Evolutionary conservation across 2,113 vertebrate species (phyloP), one percentile per base, ranked within the genome.

Genomic region (Pteruthius melanotis): DNA sequence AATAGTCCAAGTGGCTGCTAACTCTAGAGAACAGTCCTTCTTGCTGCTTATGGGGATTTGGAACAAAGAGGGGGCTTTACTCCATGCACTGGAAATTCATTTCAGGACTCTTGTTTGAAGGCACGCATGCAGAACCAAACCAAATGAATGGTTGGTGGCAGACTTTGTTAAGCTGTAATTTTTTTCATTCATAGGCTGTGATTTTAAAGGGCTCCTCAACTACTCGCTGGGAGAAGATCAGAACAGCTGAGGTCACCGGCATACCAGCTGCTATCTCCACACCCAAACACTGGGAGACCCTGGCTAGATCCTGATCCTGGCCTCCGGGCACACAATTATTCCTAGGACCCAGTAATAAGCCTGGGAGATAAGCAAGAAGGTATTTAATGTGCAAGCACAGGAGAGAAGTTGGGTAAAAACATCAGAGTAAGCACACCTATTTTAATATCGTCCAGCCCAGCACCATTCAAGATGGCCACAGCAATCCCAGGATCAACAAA

Each of bases 401-500:
- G 19, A 82, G 26, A 83, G 27, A 64, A 72, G 13, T 1, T 49
- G 49, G 20, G 35, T 76, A 45, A 84, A 70, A 76, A 24, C 53
- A 40, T 22, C 47, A 49, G 19, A 22, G 20, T 24, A 45, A 53
- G 27, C 27, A 70, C 24, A 40, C 1, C 0, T 19, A 69, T 44
- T 72, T 60, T 40, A 86, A 88, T 9, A 52, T 6, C 1, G 0
- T 7, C 30, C 28, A 68, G 66, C 42, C 31, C 19, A 49, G 26
- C 37, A 35, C 3, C 26, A 2, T 1, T 17, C 18, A 45, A 69
- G 42, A 31, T 1, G 2, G 5, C 33, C 70, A 49, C 0, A 0
- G 49, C 40, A 53, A 76, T 7, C 28, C 28, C 57, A 75, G 44
- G 9, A 75, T 22, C 56, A 61, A 66, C 15, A 50, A 76, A 81